phyloP scores from a whole-genome alignment of 2,797 vertebrate genomes.

The Borostomias antarcticus region DNA sequence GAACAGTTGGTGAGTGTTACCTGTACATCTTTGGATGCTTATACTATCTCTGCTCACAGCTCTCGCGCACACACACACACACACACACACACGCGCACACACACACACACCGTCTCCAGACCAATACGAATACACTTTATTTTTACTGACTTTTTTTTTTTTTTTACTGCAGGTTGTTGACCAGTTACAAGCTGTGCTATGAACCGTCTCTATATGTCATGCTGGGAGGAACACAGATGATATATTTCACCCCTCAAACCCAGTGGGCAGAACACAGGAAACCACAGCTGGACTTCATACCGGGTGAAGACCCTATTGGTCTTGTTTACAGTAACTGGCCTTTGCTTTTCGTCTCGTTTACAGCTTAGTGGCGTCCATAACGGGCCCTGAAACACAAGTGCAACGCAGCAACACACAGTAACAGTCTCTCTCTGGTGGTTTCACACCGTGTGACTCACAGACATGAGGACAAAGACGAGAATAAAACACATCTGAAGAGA shows the following conservation, averaged over 20 bases:
- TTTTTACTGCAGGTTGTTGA: slow-evolving; percentile 15
- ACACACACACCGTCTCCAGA: slow-evolving; percentile 28
- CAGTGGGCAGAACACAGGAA: slow-evolving; percentile 27
- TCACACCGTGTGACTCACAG: neutral
- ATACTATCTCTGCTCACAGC: too few relatives aligned
- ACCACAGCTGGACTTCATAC: slow-evolving; percentile 34
- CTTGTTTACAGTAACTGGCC: slow-evolving; percentile 39
- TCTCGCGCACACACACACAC: too few relatives aligned
- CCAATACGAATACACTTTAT: neutral
- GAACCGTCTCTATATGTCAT: slow-evolving; percentile 15
- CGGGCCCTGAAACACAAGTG: slow-evolving; percentile 18
- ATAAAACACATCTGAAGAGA: slow-evolving; percentile 15
- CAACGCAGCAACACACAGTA: slow-evolving; percentile 9
- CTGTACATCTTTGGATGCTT: too few relatives aligned
- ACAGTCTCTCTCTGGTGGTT: neutral
- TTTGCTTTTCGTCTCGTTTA: slow-evolving; percentile 28
- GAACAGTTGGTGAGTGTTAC: too few relatives aligned
- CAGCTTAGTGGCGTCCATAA: slow-evolving; percentile 18
- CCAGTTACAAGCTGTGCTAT: slow-evolving; percentile 28
- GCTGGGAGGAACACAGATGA: neutral
- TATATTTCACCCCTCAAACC: slow-evolving; percentile 10
- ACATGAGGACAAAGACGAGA: slow-evolving; percentile 16
- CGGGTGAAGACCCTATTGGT: slow-evolving; percentile 26
- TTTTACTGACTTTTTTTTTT: neutral
- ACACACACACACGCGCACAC: slow-evolving; percentile 21